Evolutionary conservation across 2,888 invertebrate species (phyloP), one percentile per base, ranked within the genome.

Genomic region (Stenodera caucasica): DNA sequence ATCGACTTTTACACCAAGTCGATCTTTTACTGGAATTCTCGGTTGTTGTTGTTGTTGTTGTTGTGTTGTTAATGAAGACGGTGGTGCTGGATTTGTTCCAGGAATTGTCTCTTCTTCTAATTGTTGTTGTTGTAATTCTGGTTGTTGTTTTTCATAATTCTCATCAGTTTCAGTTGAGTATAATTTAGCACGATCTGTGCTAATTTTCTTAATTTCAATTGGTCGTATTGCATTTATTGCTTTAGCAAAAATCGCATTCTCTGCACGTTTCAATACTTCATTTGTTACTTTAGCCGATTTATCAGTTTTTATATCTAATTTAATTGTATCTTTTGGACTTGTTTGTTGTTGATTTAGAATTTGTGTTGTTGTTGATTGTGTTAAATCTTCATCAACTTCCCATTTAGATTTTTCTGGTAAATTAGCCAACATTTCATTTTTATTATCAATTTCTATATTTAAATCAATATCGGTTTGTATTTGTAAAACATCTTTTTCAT

Each of bases 171-270:
- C 86, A 63, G 84, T 85, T 4, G 85, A 82, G 74, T 89, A 89
- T 29, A 89, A 76, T 75, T 89, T 88, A 12, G 85, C 83, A n/a
- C 89, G 84, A 69, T 89, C 90, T 60, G 84, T 84, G 66, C 87
- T 88, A 54, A 88, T 88, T 77, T 89, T 90, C 74, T 89, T 90
- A 53, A 89, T 89, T 81, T 91, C 91, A 55, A 90, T 87, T 0
- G 90, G 90, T 60, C 90, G 84, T 50, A 91, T 87, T 0, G 92
- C 91, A 73, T 90, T 92, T 49, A 92, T 90, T 0, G 92, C 92
- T 79, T 95, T 93, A 45, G 94, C 91, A 77, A 95, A 92, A 70
- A 96, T 91, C 0, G 92, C 94, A 77, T 95, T 94, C 81, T 96
- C 95, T 1, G 96, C 95, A 67, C 94, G 85, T 76, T 95, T 94